Evolutionary conservation across 2,797 vertebrate species (phyloP), one percentile per base, ranked within the genome.

Genomic region (Euphonia xanthogaster): DNA sequence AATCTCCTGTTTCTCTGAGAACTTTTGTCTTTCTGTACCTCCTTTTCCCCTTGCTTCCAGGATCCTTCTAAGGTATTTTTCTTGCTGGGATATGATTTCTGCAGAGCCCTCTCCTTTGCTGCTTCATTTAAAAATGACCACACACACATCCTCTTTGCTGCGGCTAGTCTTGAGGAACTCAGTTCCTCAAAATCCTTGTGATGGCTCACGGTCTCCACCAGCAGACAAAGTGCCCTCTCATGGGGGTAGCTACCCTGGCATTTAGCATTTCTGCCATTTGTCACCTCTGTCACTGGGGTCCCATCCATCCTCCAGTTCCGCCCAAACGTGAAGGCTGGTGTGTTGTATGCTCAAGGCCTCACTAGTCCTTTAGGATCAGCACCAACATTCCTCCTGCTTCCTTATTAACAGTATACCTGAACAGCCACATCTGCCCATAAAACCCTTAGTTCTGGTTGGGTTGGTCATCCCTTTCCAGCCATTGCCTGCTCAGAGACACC

Each of bases 181-280:
- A 17, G 6, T 22, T 87, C 54, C 58, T 75, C 35, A 78, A 81
- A 91, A 53, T 53, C 61, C 9, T 65, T 33, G 16, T 71, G 27
- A n/a, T 35, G 19, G 25, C 7, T 85, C 39, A 39, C 5, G 61
- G 39, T 22, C 24, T 76, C 35, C 23, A 42, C 27, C 17, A 82
- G 39, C 27, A 76, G 24, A n/a, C 1, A 2, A 88, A 68, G 19
- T 15, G 18, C 6, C 8, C 4, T 7, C 6, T 84, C 27, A 27
- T 0, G 1, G 22, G 11, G 8, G 5, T 28, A 60, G 45, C 23
- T 13, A 31, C 4, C 18, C 22, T 0, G 63, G 31, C 35, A 58
- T 85, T 85, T 50, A 65, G 7, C 21, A 16, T 33, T 93, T 9
- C 27, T 75, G 42, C 10, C 45, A 66, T 54, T 79, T 62, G 39